Evolutionary conservation across 2,888 invertebrate genomes (phyloP), one percentile per base, ranked within the genome.

Genomic region (Lycaena phlaeas): DNA sequence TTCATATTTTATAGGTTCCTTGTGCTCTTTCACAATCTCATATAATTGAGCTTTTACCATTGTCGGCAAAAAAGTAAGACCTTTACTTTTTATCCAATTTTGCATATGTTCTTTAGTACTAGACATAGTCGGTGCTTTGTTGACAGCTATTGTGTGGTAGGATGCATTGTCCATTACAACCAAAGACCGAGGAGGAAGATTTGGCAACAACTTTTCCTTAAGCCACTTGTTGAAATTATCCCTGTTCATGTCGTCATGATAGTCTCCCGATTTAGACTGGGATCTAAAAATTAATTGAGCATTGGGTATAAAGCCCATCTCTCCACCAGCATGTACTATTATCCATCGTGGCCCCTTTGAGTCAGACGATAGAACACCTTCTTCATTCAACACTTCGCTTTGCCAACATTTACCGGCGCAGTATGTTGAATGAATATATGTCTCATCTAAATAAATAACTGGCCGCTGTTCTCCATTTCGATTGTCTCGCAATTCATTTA

Each of bases 161-260:
- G n/a, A n/a, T n/a, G n/a, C n/a, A n/a, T n/a, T n/a, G n/a, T n/a
- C n/a, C n/a, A 11, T 53, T 52, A 22, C 46, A 47, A 52, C 44
- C 7, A 52, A 44, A 2, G 49, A 36, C 11, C 47, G 49, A 11
- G 48, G 47, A 12, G 49, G 51, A 25, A 52, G 46, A 37, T 56
- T 56, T n/a, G 54, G 51, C 22, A 54, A 14, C 2, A 53, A 26
- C 14, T 54, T 54, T 46, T 56, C 52, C 4, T 40, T 40, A 1
- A 53, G 29, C 52, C 49, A 52, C 39, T 53, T 54, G 7, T 30
- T n/a, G 36, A 50, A 51, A 38, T 51, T 49, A 7, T 42, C 27
- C 2, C 22, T 38, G 12, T 41, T n/a, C 38, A 41, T 44, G 5
- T 41, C 41, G 18, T 40, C 15, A 22, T 44, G 29, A 29, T 29